A percentile compares a stretch with the other conserved stretches of the same genome.
Conservation (phyloP, 2,888 invertebrate genomes). For the Clistopyga incitator region DNA sequence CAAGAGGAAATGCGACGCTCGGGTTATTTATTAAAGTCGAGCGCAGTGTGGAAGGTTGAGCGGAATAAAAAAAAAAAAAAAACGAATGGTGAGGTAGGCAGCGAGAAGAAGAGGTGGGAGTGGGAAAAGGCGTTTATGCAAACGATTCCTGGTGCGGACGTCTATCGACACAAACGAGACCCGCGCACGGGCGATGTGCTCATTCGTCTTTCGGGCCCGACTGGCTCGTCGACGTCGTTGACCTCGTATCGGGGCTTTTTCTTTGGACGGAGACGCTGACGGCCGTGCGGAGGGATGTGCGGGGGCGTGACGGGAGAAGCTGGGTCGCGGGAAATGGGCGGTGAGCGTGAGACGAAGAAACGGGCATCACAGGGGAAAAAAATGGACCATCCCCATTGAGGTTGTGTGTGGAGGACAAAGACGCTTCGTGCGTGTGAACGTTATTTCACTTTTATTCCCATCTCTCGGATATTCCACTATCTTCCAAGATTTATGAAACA, state of each 20-base stretch:
- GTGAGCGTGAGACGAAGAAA: conserved; percentile 32
- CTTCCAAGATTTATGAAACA: conserved; percentile 56
- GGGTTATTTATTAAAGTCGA: conserved; percentile 69
- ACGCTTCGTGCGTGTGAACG: conserved; percentile 53
- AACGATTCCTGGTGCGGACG: conserved; percentile 66
- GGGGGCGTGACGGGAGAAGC: not conserved
- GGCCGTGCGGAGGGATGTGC: too few species aligned
- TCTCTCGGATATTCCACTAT: conserved; percentile 5
- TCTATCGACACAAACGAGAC: conserved; percentile 68
- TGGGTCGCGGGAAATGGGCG: conserved; percentile 23
- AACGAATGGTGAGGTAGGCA: conserved; percentile 28
- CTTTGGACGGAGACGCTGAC: conserved; percentile 27
- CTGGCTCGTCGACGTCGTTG: conserved; percentile 48
- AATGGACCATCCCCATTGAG: conserved; percentile 49
- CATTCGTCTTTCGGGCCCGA: conserved; percentile 67
- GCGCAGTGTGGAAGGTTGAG: conserved; percentile 48
- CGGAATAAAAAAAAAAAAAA: conserved; percentile 52
- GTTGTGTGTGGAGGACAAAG: conserved; percentile 29
- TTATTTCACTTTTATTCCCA: conserved; percentile 50
- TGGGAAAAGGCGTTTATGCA: conserved; percentile 66
- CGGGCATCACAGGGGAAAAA: conserved; percentile 47
- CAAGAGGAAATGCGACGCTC: conserved; percentile 47
- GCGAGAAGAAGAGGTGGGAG: conserved; percentile 13
- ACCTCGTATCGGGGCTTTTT: conserved; percentile 53
- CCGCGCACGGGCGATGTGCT: conserved; percentile 45